Evolutionary conservation across 2,113 vertebrate species (phyloP).

Genomic region (Microcebus jonahi): DNA sequence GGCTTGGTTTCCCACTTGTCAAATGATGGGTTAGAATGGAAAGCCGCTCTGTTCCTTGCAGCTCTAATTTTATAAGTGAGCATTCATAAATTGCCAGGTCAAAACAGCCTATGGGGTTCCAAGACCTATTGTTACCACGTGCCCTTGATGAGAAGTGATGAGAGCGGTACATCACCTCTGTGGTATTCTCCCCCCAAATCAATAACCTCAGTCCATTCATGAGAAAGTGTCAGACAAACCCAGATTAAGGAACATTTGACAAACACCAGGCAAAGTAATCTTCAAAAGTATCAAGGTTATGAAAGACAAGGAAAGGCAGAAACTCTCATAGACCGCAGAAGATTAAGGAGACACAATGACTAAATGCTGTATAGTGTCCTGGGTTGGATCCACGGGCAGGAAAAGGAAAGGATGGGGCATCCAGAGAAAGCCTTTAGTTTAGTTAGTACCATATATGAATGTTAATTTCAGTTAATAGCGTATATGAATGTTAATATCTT

Average conservation of each 20-base stretch:
- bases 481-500: not conserved
- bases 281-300: not conserved
- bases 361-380: not conserved
- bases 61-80: conserved; percentile 4
- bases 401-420: not conserved
- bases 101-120: too few species aligned
- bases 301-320: not conserved
- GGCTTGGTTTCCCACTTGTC: not conserved
- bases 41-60: not conserved
- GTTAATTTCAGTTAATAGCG: not conserved
- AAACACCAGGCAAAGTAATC: not conserved
- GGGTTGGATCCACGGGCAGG: not conserved
- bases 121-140: not conserved
- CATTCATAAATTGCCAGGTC: not conserved
- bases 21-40: not conserved
- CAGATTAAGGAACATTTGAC: not conserved
- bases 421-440: not conserved
- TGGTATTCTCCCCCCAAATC: not conserved
- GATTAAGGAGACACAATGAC: not conserved
- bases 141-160: not conserved
- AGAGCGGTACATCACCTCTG: not conserved
- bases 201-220: not conserved
- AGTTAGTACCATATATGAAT: not conserved
- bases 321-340: not conserved
- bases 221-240: not conserved